Percentiles rank a stretch among this genome's conserved stretches.
phyloP scores from a whole-genome alignment of 2,113 vertebrate species.

The Xiphophorus couchianus region DNA sequence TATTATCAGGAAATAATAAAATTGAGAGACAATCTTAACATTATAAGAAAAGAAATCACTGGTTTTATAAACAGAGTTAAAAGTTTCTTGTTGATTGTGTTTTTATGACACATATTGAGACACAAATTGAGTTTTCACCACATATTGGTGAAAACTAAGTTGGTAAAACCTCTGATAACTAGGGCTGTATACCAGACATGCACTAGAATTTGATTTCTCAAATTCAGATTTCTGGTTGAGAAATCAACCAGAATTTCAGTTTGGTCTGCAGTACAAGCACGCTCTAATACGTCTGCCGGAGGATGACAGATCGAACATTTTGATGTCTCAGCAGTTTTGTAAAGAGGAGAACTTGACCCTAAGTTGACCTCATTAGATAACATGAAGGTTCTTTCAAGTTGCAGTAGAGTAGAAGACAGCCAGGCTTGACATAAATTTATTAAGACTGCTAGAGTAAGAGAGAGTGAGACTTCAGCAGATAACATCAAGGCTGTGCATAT shows the following conservation, averaged over 20 bases:
- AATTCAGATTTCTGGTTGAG: not conserved
- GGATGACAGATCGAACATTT: too few relatives aligned
- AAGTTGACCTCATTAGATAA: not conserved
- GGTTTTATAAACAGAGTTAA: not conserved
- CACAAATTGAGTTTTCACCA: not conserved
- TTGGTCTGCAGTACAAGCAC: not conserved
- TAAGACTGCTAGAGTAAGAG: too few relatives aligned
- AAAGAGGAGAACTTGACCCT: not conserved
- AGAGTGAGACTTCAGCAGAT: too few relatives aligned
- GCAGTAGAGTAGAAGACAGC: not conserved
- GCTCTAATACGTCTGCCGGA: too few relatives aligned
- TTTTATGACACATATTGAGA: conserved; percentile 26
- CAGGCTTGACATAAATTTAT: too few relatives aligned
- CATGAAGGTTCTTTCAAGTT: not conserved
- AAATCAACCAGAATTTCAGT: not conserved
- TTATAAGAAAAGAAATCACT: too few relatives aligned
- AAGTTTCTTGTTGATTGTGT: not conserved
- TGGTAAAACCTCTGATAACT: not conserved
- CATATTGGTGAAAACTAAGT: not conserved
- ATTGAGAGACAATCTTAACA: too few relatives aligned
- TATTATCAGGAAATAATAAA: too few relatives aligned
- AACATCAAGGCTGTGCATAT: too few relatives aligned
- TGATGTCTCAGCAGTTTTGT: too few relatives aligned
- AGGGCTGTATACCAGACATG: conserved; percentile 14
- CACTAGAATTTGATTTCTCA: not conserved